phyloP scores from a whole-genome alignment of 2,797 vertebrate genomes.

The Clarias pachynema region DNA sequence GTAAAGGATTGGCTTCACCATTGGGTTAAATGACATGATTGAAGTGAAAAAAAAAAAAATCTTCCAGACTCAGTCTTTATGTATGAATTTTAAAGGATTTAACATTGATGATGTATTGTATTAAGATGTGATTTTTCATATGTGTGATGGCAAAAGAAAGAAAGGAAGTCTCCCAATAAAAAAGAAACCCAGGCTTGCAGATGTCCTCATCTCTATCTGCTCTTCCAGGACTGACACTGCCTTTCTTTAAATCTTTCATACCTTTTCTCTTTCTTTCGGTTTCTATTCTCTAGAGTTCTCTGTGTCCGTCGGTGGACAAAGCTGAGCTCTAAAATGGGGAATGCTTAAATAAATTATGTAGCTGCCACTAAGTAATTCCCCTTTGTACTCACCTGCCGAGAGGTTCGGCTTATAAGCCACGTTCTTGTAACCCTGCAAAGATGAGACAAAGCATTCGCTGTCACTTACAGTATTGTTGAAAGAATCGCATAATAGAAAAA shows the following conservation, averaged over 20 bases:
- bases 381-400: slow-evolving; percentile 33
- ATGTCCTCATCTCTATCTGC: slow-evolving; percentile 26
- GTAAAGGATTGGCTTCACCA: not conserved
- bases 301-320: slow-evolving; percentile 1
- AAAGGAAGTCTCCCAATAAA: not conserved
- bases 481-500: slow-evolving; percentile 30
- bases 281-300: slow-evolving; percentile 53
- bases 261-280: slow-evolving; percentile 46
- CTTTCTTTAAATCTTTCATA: slow-evolving; percentile 56
- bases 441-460: slow-evolving; percentile 37
- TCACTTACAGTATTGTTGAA: slow-evolving; percentile 34
- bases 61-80: not conserved
- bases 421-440: slow-evolving; percentile 45
- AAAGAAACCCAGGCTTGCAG: not conserved
- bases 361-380: slow-evolving; percentile 54
- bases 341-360: slow-evolving; percentile 55
- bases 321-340: slow-evolving; percentile 50
- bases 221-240: slow-evolving; percentile 36
- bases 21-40: not conserved
- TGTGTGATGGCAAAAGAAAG: not conserved
- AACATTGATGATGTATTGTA: too few species aligned
- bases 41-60: not conserved
- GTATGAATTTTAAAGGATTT: not conserved
- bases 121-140: not conserved
- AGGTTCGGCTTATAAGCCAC: not conserved